These are phyloP conservation scores for Phodopus roborovskii DNA, from an alignment of 2,113 vertebrate genomes.

Conservation along the genomic window DNA sequence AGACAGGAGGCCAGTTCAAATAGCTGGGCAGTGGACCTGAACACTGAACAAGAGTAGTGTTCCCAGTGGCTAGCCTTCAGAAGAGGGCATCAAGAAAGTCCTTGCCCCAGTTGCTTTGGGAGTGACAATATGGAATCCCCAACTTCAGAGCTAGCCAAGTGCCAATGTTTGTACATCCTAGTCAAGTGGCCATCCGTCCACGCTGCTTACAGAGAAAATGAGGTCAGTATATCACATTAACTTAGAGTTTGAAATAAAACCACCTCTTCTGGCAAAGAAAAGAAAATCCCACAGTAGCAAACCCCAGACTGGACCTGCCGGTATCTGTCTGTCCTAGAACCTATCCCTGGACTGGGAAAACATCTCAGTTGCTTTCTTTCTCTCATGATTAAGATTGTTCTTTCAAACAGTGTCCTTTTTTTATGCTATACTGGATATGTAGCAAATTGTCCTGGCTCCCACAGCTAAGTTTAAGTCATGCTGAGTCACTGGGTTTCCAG, in stretches of 20 bases:
- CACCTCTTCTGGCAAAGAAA: not conserved
- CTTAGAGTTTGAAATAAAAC: no score
- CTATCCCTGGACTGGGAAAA: not conserved
- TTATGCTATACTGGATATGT: not conserved
- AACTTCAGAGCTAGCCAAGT: not conserved
- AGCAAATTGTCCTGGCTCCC: not conserved
- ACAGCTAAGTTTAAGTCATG: conserved; percentile 40
- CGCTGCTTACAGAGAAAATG: not conserved
- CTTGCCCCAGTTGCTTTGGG: fast-evolving
- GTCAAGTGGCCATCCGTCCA: not conserved
- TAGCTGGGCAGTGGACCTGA: not conserved
- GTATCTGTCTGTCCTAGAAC: not conserved
- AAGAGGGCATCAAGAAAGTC: not conserved
- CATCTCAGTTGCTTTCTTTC: not conserved
- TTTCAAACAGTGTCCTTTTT: not conserved
- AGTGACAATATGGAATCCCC: not conserved
- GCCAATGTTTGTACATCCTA: fast-evolving
- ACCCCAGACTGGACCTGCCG: not conserved
- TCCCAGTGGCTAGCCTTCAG: not conserved
- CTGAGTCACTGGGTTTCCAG: conserved; percentile 15
- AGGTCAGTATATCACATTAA: not conserved
- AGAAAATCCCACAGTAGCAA: not conserved
- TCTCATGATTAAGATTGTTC: not conserved
- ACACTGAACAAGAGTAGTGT: not conserved
- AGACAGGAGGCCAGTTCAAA: not conserved